Evolutionary conservation across 2,113 vertebrate genomes (phyloP).

Genomic region (Calonectris borealis): DNA sequence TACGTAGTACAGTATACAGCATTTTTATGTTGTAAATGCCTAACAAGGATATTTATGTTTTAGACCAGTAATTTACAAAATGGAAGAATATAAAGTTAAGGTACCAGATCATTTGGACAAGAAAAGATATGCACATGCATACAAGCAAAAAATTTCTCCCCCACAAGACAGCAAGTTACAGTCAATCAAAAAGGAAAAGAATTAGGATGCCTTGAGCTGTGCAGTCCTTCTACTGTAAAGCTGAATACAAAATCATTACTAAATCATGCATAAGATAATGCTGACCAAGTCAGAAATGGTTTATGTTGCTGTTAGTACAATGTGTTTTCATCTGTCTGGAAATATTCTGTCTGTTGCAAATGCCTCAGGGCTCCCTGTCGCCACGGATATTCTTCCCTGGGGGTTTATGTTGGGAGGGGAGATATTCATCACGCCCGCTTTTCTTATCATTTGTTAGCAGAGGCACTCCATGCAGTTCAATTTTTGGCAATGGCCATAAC

Average conservation of each 20-base stretch:
- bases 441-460: neutral
- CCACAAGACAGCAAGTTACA: neutral
- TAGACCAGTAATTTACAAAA: neutral
- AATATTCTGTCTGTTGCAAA: slow-evolving; percentile 19
- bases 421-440: neutral
- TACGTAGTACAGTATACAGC: neutral
- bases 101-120: neutral
- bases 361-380: neutral
- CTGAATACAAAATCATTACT: slow-evolving; percentile 26
- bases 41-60: neutral
- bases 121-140: neutral
- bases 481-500: neutral
- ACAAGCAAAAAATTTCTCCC: neutral
- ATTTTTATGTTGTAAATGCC: neutral
- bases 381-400: neutral
- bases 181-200: neutral
- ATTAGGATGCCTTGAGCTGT: neutral
- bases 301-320: slow-evolving; percentile 33
- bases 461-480: neutral
- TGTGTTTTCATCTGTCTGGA: slow-evolving; percentile 52
- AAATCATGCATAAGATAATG: slow-evolving; percentile 54
- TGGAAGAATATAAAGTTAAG: neutral
- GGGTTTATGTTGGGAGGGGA: neutral
- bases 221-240: neutral
- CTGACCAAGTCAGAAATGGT: slow-evolving; percentile 34